Percentiles rank a stretch among this genome's conserved stretches.
Conservation (phyloP, 1,140 invertebrate genomes). For the Dermatophagoides farinae region DNA sequence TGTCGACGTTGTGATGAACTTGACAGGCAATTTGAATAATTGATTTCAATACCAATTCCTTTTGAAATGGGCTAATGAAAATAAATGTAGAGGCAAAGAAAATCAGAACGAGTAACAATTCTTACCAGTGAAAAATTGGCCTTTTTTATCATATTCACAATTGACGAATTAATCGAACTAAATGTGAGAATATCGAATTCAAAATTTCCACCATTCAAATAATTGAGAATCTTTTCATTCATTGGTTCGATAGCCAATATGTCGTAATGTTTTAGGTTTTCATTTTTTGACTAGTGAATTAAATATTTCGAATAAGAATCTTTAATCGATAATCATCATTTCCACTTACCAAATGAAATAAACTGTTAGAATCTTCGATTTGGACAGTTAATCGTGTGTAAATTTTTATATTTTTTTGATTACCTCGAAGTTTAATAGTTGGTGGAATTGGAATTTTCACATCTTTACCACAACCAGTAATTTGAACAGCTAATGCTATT, state of each 20-base stretch:
- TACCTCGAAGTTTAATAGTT: background rate
- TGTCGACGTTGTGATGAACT: background rate
- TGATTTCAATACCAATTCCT: slow-evolving; percentile 14
- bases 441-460: background rate
- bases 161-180: slow-evolving; percentile 2
- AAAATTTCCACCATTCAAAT: slow-evolving; percentile 8
- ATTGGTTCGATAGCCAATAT: slow-evolving; percentile 8
- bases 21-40: slow-evolving; percentile 6
- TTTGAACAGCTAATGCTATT: slow-evolving; percentile 3
- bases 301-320: background rate
- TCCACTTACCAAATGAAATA: background rate
- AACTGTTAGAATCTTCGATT: background rate
- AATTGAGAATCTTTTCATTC: slow-evolving; percentile 12
- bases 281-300: background rate
- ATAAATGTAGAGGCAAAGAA: background rate
- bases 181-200: slow-evolving; percentile 13
- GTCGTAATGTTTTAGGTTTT: slow-evolving; percentile 10
- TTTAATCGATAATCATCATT: background rate
- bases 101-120: background rate
- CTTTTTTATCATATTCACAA: background rate
- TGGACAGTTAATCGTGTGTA: background rate
- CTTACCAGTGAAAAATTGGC: slow-evolving; percentile 12
- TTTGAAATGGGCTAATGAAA: slow-evolving; percentile 4
- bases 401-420: background rate
- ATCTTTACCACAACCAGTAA: background rate